phyloP scores from a whole-genome alignment of 1,140 invertebrate species.

The Bicyclus anynana region DNA sequence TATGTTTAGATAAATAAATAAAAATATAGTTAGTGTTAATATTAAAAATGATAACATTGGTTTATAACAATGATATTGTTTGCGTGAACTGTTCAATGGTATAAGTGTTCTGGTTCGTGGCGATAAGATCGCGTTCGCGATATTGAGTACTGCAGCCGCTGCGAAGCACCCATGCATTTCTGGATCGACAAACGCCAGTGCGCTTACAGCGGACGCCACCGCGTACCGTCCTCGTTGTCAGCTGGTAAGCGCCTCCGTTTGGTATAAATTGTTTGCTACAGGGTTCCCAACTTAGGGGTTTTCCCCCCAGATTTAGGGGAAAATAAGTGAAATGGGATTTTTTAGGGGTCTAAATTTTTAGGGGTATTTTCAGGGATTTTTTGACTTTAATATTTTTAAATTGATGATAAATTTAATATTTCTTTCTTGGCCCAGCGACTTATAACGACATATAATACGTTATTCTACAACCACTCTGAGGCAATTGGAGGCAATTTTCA shows the following conservation, averaged over 20 bases:
- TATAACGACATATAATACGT: too few relatives aligned
- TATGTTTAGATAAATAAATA: background rate
- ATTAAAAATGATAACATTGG: background rate
- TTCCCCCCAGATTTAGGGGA: too few relatives aligned
- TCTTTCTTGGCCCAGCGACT: too few relatives aligned
- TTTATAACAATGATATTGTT: background rate
- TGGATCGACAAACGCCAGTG: conserved; percentile 86
- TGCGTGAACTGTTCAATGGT: background rate
- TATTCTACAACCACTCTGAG: too few relatives aligned
- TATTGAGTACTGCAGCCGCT: background rate
- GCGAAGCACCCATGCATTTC: conserved; percentile 80
- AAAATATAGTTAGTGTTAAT: background rate
- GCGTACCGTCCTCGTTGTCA: conserved; percentile 76
- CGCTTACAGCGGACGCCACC: conserved; percentile 80
- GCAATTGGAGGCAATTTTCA: too few relatives aligned
- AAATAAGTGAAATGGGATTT: too few relatives aligned
- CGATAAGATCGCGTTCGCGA: background rate
- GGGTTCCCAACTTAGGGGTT: too few relatives aligned
- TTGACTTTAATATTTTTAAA: too few relatives aligned
- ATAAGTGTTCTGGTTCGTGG: background rate
- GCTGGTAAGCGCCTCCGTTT: conserved; percentile 47
- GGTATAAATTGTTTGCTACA: too few relatives aligned
- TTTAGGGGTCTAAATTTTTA: too few relatives aligned
- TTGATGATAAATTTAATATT: too few relatives aligned
- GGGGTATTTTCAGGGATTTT: too few relatives aligned